phyloP scores from a whole-genome alignment of 2,113 vertebrate species.

The Neodontobutis hainanensis region DNA sequence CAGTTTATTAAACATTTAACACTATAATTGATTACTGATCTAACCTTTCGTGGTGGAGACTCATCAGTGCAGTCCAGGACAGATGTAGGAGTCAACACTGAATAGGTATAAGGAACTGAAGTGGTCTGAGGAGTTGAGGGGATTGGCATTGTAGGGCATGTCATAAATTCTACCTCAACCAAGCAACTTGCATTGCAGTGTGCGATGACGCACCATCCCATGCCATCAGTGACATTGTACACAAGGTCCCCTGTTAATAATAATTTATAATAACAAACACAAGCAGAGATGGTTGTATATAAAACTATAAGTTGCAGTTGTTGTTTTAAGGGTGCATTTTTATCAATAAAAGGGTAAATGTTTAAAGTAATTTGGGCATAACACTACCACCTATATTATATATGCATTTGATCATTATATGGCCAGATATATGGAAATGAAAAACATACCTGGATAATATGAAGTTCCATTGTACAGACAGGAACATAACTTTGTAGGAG shows the following conservation, averaged over 20 bases:
- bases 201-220: slow-evolving; percentile 49
- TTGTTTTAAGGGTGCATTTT: too few species aligned
- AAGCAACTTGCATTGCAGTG: slow-evolving; percentile 59
- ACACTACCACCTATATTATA: too few species aligned
- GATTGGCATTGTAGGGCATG: slow-evolving; percentile 45
- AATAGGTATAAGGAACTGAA: background rate
- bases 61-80: slow-evolving; percentile 53
- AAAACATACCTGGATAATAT: slow-evolving; percentile 38
- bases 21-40: background rate
- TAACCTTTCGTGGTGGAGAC: slow-evolving; percentile 69
- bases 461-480: slow-evolving; percentile 41
- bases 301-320: too few species aligned
- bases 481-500: slow-evolving; percentile 15
- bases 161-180: background rate
- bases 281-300: too few species aligned
- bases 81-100: slow-evolving; percentile 25
- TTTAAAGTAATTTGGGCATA: too few species aligned
- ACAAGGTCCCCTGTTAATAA: slow-evolving; percentile 49
- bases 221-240: slow-evolving; percentile 59
- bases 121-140: slow-evolving; percentile 28
- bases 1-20: background rate
- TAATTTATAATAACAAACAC: background rate
- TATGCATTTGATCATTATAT: too few species aligned
- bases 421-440: background rate
- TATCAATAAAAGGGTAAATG: too few species aligned